Conservation (phyloP, 92 coral and sea anemone genomes). For the Zoanthus sociatus region DNA sequence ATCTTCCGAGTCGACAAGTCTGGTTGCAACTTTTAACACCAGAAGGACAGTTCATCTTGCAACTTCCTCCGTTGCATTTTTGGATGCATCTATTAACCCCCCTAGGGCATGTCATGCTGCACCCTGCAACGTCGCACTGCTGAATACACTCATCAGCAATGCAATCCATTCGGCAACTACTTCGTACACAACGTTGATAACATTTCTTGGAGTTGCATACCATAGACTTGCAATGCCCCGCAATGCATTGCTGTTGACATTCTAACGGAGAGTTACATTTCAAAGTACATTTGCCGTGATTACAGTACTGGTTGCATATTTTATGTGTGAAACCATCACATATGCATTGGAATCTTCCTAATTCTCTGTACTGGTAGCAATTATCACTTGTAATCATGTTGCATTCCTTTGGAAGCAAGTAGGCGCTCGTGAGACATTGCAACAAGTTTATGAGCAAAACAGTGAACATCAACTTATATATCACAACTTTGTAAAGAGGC, state of each 20-base stretch:
- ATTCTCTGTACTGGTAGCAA: conserved; percentile 68
- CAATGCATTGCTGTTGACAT: conserved; percentile 63
- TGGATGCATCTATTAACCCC: conserved; percentile 56
- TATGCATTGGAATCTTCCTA: conserved; percentile 48
- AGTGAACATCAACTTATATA: background rate
- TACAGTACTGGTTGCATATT: conserved; percentile 62
- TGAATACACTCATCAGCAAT: conserved; percentile 51
- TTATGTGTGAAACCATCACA: conserved; percentile 34
- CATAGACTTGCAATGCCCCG: conserved; percentile 63
- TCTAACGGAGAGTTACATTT: conserved; percentile 44
- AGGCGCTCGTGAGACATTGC: background rate
- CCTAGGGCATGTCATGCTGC: conserved; percentile 63
- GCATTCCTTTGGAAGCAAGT: conserved; percentile 39
- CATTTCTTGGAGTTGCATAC: conserved; percentile 62
- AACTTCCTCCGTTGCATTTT: conserved; percentile 68
- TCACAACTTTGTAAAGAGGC: too few species aligned
- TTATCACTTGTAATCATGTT: conserved; percentile 43
- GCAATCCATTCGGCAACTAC: conserved; percentile 68
- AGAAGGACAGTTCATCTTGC: conserved; percentile 70
- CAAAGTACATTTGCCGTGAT: conserved; percentile 59
- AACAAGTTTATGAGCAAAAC: background rate
- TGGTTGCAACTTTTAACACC: conserved; percentile 65
- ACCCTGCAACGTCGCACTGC: conserved; percentile 61
- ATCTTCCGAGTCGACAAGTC: conserved; percentile 58
- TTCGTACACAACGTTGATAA: conserved; percentile 59